phyloP scores from a whole-genome alignment of 2,797 vertebrate species.

The Hyperoplus lanceolatus region DNA sequence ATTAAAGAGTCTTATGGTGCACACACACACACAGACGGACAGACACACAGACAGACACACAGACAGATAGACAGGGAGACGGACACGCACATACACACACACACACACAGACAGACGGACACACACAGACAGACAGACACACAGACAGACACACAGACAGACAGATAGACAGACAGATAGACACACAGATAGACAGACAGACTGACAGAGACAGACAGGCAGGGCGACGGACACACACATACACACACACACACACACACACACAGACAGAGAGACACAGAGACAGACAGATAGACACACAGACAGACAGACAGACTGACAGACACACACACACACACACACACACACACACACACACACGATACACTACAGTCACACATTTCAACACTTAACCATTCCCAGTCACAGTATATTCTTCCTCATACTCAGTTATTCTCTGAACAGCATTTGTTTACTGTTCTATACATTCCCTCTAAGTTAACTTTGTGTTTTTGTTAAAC shows the following conservation, averaged over 20 bases:
- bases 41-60: not conserved
- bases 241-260: too few relatives aligned
- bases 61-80: too few relatives aligned
- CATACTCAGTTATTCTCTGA: constrained; percentile 47
- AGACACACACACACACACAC: not conserved
- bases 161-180: too few relatives aligned
- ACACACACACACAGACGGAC: constrained; percentile 12
- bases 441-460: constrained; percentile 58
- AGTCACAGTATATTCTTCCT: constrained; percentile 45
- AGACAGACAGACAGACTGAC: too few relatives aligned
- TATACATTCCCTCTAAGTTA: constrained; percentile 60
- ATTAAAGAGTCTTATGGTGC: not conserved
- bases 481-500: constrained; percentile 62
- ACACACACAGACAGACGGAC: constrained; percentile 2
- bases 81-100: too few relatives aligned
- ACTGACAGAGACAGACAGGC: too few relatives aligned
- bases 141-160: too few relatives aligned
- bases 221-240: too few relatives aligned
- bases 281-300: too few relatives aligned
- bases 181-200: too few relatives aligned
- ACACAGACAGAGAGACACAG: too few relatives aligned
- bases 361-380: constrained; percentile 39
- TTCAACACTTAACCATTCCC: constrained; percentile 41
- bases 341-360: constrained; percentile 1
- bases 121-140: too few relatives aligned